A percentile compares a stretch with the other conserved stretches of the same genome.
Conservation (phyloP, 53 echinoderm and acorn worm genomes). For the Patiria pectinifera region DNA sequence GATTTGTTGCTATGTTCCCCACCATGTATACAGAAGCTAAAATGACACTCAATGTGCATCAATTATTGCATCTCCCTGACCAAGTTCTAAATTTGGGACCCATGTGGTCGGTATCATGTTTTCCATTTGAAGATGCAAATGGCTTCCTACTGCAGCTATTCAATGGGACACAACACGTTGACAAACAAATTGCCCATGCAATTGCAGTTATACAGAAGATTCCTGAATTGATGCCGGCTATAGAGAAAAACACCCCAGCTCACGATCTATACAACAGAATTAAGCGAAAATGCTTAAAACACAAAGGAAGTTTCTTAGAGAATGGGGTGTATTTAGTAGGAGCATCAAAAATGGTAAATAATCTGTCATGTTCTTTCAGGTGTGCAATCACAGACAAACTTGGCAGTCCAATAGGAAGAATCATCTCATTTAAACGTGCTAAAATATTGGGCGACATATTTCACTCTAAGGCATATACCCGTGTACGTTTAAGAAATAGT, state of each 20-base stretch:
- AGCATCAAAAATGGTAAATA: slow-evolving; percentile 3
- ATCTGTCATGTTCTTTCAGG: not conserved
- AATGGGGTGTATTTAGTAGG: not conserved
- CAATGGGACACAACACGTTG: slow-evolving; percentile 60
- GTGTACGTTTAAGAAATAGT: slow-evolving; percentile 2
- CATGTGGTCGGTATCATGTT: slow-evolving; percentile 51
- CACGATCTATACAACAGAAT: not conserved
- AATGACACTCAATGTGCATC: slow-evolving; percentile 62
- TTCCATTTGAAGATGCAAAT: slow-evolving; percentile 64
- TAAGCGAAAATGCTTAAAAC: not conserved
- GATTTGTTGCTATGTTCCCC: slow-evolving; percentile 62
- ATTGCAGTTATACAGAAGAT: slow-evolving; percentile 26
- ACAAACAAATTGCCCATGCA: slow-evolving; percentile 42
- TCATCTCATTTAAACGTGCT: slow-evolving; percentile 10
- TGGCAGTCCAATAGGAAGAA: not conserved
- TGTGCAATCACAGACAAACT: slow-evolving; percentile 11
- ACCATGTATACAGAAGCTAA: slow-evolving; percentile 33
- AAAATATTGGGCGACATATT: slow-evolving; percentile 6
- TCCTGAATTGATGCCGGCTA: slow-evolving; percentile 2
- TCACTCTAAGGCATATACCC: slow-evolving; percentile 11
- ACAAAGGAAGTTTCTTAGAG: slow-evolving; percentile 10
- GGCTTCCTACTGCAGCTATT: slow-evolving; percentile 49
- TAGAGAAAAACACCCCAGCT: slow-evolving; percentile 14
- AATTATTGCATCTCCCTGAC: slow-evolving; percentile 60
- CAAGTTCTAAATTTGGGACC: slow-evolving; percentile 56